Percentiles rank a stretch among this genome's conserved stretches.
These are phyloP conservation scores for Bryconaethiops microstoma DNA, from an alignment of 2,797 vertebrate species.

Conservation along the genomic window DNA sequence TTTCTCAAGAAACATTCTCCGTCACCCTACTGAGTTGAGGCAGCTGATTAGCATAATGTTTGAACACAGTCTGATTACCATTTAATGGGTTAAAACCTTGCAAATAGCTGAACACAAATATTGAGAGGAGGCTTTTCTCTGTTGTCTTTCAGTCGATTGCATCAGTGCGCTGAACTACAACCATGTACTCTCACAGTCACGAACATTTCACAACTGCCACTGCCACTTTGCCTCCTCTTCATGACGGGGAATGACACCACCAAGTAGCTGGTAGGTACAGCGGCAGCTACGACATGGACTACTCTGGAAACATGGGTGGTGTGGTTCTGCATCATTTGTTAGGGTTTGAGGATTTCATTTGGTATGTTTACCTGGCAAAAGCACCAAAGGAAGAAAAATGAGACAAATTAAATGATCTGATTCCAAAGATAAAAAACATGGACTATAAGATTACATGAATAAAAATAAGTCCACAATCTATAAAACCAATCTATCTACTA, in stretches of 20 bases:
- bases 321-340: background rate
- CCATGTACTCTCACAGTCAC: background rate
- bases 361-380: background rate
- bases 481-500: no score
- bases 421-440: no score
- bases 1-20: background rate
- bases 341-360: background rate
- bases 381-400: no score
- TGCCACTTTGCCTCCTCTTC: slow-evolving; percentile 11
- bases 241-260: background rate
- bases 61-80: background rate
- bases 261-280: background rate
- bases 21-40: no score
- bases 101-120: background rate
- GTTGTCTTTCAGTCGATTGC: slow-evolving; percentile 25
- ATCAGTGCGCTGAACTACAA: slow-evolving; percentile 12
- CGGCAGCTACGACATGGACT: background rate
- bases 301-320: background rate
- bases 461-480: no score
- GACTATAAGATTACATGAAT: no score
- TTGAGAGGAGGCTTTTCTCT: background rate
- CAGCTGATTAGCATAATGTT: background rate
- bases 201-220: slow-evolving; percentile 12
- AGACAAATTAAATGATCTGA: no score
- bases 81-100: background rate